Evolutionary conservation across 2,888 invertebrate species (phyloP).

Genomic region (Nomada ferruginata): DNA sequence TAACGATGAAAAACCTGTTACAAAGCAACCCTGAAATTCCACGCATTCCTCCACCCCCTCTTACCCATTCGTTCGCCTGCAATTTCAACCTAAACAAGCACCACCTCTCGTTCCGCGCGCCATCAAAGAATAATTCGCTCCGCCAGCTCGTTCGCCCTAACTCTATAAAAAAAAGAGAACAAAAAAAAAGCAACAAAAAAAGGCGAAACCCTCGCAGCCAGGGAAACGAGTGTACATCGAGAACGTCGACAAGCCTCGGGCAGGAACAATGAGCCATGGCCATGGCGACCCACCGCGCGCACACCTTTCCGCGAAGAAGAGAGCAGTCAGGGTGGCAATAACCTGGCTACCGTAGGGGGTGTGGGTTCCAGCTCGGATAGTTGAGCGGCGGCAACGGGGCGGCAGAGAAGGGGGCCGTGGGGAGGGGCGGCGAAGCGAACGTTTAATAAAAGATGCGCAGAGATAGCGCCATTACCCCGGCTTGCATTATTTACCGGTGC

Average conservation of each 20-base stretch:
- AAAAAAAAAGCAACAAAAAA: not conserved
- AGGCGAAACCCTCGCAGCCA: not conserved
- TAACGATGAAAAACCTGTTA: too few species aligned
- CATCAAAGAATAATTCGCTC: too few species aligned
- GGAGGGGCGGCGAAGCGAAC: conserved; percentile 78
- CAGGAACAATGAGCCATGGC: conserved; percentile 43
- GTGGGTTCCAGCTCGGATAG: conserved; percentile 47
- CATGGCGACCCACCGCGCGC: conserved; percentile 23
- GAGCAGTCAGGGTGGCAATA: conserved; percentile 72
- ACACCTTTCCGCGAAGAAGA: conserved; percentile 68
- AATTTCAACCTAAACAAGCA: not conserved
- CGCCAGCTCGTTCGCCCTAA: too few species aligned
- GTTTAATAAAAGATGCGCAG: conserved; percentile 84
- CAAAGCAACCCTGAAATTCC: too few species aligned
- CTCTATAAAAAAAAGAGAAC: too few species aligned
- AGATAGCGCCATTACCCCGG: conserved; percentile 84
- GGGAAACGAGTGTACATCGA: conserved; percentile 7
- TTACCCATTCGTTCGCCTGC: not conserved
- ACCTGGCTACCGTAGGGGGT: conserved; percentile 48
- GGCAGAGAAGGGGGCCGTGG: conserved; percentile 63
- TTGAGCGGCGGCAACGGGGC: conserved; percentile 49
- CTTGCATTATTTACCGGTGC: conserved; percentile 83
- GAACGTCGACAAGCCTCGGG: conserved; percentile 27
- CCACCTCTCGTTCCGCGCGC: not conserved
- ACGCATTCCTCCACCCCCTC: too few species aligned